phyloP scores from a whole-genome alignment of 2,797 vertebrate species.

The Eremophila alpestris region DNA sequence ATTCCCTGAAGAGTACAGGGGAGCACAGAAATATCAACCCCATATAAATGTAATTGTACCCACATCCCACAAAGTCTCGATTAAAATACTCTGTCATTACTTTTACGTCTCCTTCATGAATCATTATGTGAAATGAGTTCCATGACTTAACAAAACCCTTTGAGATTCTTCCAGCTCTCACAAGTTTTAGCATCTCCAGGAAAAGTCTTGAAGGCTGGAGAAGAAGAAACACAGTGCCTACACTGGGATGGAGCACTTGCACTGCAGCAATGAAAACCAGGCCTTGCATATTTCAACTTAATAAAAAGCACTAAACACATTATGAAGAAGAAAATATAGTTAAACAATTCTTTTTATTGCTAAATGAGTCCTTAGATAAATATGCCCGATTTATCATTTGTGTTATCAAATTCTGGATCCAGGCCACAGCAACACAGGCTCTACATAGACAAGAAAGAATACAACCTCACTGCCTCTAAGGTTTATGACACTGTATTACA shows the following conservation, averaged over 20 bases:
- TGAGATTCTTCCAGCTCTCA: not conserved
- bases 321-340: constrained; percentile 13
- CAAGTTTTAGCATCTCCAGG: not conserved
- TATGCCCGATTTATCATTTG: not conserved
- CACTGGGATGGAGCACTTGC: not conserved
- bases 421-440: not conserved
- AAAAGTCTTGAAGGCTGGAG: not conserved
- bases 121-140: not conserved
- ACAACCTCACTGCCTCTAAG: not conserved
- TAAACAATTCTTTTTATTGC: not conserved
- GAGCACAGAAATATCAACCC: not conserved
- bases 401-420: not conserved
- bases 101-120: not conserved
- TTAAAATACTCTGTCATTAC: not conserved
- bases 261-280: not conserved
- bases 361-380: constrained; percentile 24
- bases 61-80: not conserved
- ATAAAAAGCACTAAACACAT: constrained; percentile 12
- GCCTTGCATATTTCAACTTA: not conserved
- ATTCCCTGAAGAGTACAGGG: not conserved
- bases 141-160: not conserved
- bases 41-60: not conserved
- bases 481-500: not conserved
- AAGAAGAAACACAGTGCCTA: not conserved
- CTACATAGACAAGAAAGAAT: not conserved